Evolutionary conservation across 2,888 invertebrate genomes (phyloP), one percentile per base, ranked within the genome.

Genomic region (Pasiphila rectangulata): DNA sequence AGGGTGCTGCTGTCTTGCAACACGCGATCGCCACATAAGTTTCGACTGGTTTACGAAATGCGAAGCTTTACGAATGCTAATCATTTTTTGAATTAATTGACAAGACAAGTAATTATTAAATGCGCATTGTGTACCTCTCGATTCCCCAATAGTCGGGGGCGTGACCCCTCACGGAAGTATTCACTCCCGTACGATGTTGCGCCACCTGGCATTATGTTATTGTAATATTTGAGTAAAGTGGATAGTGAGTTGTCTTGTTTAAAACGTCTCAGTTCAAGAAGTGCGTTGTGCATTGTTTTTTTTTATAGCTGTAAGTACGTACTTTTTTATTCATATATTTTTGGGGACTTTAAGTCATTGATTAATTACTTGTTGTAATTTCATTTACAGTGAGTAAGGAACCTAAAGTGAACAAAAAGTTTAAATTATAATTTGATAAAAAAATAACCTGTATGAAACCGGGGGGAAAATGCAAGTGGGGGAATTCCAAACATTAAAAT

Each of bases 1-100:
- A 57, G 55, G 57, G 57, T 57, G 55, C 47, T 25, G n/a, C 10
- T n/a, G 30, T 49, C 39, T 55, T 55, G 39, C 53, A 51, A 46
- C 19, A 30, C 34, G 29, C 44, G 43, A 21, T 46, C 37, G 48
- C 50, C 46, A 46, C 52, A 20, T 34, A 38, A 29, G 51, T 52
- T 57, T 43, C 46, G 50, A 37, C 39, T 55, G 9, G 40, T 48
- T 57, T 55, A 49, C 57, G 52, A 57, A 54, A 57, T 27, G 10
- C 36, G 29, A 44, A 41, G 36, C 37, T 25, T 30, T 20, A n/a
- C 10, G 41, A 45, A 45, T 38, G 27, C 17, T 34, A 50, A 50
- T 50, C 27, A 45, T 32, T 34, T 25, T 29, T 43, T 17, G 32
- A n/a, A n/a, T n/a, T n/a, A n/a, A n/a, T n/a, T n/a, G 46, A 43